phyloP scores from a whole-genome alignment of 1,140 invertebrate genomes.

The Orius insidiosus region DNA sequence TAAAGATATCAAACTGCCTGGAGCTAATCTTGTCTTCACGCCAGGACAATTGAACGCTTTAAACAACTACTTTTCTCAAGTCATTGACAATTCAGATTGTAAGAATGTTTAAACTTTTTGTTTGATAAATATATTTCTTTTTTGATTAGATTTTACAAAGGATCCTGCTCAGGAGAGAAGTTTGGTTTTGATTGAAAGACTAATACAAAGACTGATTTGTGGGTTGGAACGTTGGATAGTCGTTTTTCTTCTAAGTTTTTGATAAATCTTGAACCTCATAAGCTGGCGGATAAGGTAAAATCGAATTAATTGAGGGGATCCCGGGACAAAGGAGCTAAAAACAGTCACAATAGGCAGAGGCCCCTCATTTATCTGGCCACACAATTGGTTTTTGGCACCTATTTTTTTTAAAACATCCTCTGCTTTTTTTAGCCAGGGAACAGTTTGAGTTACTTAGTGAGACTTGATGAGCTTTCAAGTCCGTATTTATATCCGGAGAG shows the following conservation, averaged over 20 bases:
- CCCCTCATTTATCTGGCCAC: too few species aligned
- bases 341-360: too few species aligned
- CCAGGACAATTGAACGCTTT: conserved; percentile 13
- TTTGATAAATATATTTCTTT: too few species aligned
- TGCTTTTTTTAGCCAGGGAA: conserved; percentile 15
- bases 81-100: conserved; percentile 16
- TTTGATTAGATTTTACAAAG: conserved; percentile 1
- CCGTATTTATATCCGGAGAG: conserved; percentile 28
- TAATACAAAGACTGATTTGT: conserved; percentile 44
- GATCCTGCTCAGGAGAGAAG: conserved; percentile 9
- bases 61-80: conserved; percentile 17
- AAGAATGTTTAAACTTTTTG: neutral
- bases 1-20: conserved; percentile 14
- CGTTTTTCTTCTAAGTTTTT: conserved; percentile 44
- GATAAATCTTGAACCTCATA: conserved; percentile 30
- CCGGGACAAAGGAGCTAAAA: too few species aligned
- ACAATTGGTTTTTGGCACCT: neutral
- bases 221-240: conserved; percentile 41
- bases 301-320: too few species aligned
- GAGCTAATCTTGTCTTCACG: conserved; percentile 13
- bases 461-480: conserved; percentile 36
- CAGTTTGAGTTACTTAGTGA: conserved; percentile 33
- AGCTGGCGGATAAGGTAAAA: conserved; percentile 17
- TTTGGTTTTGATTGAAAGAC: conserved; percentile 30
- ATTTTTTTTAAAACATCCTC: too few species aligned